Evolutionary conservation across 2,797 vertebrate genomes (phyloP), one percentile per base, ranked within the genome.

Genomic region (Otus scops): DNA sequence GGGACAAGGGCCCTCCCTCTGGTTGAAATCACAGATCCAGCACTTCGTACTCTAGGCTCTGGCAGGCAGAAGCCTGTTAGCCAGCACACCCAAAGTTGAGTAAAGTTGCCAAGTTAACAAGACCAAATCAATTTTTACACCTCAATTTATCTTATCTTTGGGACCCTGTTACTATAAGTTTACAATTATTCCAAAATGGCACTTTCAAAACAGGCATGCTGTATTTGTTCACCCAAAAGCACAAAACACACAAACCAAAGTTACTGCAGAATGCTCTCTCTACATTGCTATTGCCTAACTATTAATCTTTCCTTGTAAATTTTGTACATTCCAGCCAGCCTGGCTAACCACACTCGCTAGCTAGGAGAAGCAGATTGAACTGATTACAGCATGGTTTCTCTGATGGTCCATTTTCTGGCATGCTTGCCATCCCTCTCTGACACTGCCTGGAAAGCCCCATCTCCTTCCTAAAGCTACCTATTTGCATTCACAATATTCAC

Each of bases 31-130:
- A 34, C 0, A 0, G 22, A 41, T 7, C 36, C 78, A 70, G 30
- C 38, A 54, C 24, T 6, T 8, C 21, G 7, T 41, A 28, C 30
- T 32, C 50, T 20, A 51, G 36, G 27, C 54, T 81, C 69, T 50
- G 77, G 12, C 32, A 91, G n/a, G 41, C 36, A 69, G 11, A 63
- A 70, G 7, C 11, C 9, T 16, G 4, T 26, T 36, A 56, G 24
- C 47, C 47, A 89, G 7, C 14, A 16, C 0, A 0, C 1, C 65
- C 56, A 7, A 38, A 18, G 10, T 2, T 18, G 47, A 48, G 21
- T 8, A 41, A 77, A 77, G 24, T 11, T 64, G 43, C 20, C 54
- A 32, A 59, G 21, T 38, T 26, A 34, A 32, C 4, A 20, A 50
- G 8, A 34, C 2, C 8, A 59, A 39, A 43, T 9, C 0, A 76